These are phyloP conservation scores for Rhagophthalmus giganteus DNA, from an alignment of 2,888 invertebrate species.

Conservation along the genomic window DNA sequence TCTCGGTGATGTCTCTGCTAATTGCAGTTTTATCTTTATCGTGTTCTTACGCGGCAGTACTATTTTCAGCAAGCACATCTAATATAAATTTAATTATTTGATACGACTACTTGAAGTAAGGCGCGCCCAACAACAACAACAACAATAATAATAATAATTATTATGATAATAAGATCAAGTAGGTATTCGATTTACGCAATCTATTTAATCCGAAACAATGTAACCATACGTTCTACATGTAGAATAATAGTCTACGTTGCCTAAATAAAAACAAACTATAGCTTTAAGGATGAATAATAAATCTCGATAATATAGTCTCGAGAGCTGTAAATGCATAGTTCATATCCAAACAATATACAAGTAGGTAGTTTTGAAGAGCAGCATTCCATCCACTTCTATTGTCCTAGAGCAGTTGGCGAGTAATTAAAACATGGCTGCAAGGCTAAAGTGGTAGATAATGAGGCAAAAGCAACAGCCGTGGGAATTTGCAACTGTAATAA, in stretches of 20 bases:
- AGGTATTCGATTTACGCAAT: background rate
- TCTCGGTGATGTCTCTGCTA: slow-evolving; percentile 13
- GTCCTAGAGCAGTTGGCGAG: slow-evolving; percentile 49
- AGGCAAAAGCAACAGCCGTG: slow-evolving; percentile 35
- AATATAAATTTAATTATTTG: background rate
- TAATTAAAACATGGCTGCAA: slow-evolving; percentile 48
- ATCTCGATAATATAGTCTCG: slow-evolving; percentile 45
- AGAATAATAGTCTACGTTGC: slow-evolving; percentile 5
- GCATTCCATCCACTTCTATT: slow-evolving; percentile 45
- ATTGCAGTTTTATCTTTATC: slow-evolving; percentile 16
- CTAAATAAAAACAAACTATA: slow-evolving; percentile 11
- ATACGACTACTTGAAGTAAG: background rate
- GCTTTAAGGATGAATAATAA: slow-evolving; percentile 38
- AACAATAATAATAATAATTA: slow-evolving; percentile 2
- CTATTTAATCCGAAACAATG: slow-evolving; percentile 9
- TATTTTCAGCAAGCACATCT: no score
- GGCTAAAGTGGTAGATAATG: slow-evolving; percentile 33
- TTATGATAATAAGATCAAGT: background rate
- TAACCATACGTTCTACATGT: slow-evolving; percentile 3
- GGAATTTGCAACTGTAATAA: slow-evolving; percentile 26
- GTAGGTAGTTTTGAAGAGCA: slow-evolving; percentile 35
- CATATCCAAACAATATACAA: slow-evolving; percentile 42
- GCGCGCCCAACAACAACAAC: background rate
- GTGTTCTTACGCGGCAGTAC: slow-evolving; percentile 6
- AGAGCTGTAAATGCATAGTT: slow-evolving; percentile 43